Evolutionary conservation across 1,140 invertebrate species (phyloP).

Genomic region (Leptopilina boulardi): DNA sequence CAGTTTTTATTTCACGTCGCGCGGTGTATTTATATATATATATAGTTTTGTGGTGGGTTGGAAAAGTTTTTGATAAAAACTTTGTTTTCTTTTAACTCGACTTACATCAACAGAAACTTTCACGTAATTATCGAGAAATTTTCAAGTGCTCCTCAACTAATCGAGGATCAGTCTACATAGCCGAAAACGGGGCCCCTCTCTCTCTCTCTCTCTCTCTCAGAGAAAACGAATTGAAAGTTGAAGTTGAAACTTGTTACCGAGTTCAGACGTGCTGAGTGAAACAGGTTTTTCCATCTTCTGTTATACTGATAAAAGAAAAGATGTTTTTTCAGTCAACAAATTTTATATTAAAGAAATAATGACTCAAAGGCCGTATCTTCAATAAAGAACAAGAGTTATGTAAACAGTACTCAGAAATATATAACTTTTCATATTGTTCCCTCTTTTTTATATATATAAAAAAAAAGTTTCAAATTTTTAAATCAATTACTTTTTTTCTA

Average conservation of each 20-base stretch:
- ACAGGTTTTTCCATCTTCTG: neutral
- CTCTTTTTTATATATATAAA: neutral
- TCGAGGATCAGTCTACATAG: conserved; percentile 25
- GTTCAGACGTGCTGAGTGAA: neutral
- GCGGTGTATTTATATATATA: too few relatives aligned
- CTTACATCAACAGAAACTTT: conserved; percentile 26
- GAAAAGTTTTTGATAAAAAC: conserved; percentile 7
- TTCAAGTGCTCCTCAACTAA: conserved; percentile 32
- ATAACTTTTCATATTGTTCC: neutral
- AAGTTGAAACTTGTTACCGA: conserved; percentile 28
- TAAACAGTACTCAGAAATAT: neutral
- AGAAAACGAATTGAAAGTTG: conserved; percentile 25
- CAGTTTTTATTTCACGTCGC: neutral
- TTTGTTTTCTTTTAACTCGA: neutral
- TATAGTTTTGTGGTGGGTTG: neutral
- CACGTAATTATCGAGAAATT: conserved; percentile 25
- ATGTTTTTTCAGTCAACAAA: conserved; percentile 55
- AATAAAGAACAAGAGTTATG: neutral
- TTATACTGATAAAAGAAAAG: conserved; percentile 46
- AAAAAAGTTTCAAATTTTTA: too few relatives aligned
- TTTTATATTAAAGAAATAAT: conserved; percentile 52
- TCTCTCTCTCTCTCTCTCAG: too few relatives aligned
- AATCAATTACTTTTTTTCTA: too few relatives aligned
- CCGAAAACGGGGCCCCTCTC: conserved; percentile 2
- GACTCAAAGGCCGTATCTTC: neutral